Evolutionary conservation across 92 coral and sea anemone species (phyloP), one percentile per base, ranked within the genome.

Genomic region (Bergia puertoricense): DNA sequence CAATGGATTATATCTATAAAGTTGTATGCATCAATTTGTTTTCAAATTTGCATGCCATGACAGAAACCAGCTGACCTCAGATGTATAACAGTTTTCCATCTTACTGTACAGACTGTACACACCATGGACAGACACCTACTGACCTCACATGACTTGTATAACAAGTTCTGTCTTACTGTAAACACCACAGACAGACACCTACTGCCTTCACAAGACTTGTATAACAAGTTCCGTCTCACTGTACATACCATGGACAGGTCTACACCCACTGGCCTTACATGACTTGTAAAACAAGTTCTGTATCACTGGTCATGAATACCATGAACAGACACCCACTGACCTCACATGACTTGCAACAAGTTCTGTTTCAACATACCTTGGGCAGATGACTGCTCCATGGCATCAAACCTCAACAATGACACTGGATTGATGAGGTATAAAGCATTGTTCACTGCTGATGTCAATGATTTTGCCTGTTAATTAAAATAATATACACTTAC

Each of bases 391-490:
- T 92, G 74, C n/a, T 96, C 96, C 18, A 96, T 91, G 74, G 99
- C 99, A 88, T 95, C 94, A 90, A 96, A 96, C 85, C 91, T 92
- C 77, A 96, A 91, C 50, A 96, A 90, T 11, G 99, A 95, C 22
- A 95, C 86, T 2, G 99, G 99, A 74, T 94, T 96, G 89, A 96
- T 92, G 57, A 93, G 90, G 56, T 94, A 92, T 54, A 94, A 79
- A 30, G 99, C 96, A 81, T 92, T 95, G 83, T 83, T 91, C 79
- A 94, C 91, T 83, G 94, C 96, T 15, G 95, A 88, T 11, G 77
- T 75, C 75, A 96, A 78, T 40, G 96, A 95, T 86, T 91, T 90
- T 13, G 98, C 95, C 99, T 96, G 90, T 8, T 23, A 85, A 38
- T 67, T 57, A 44, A 23, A 44, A 81, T 71, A 40, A 87, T 74